A percentile compares a stretch with the other conserved stretches of the same genome.
Evolutionary conservation across 2,888 invertebrate species (phyloP).

Genomic region (Agriopis marginaria): DNA sequence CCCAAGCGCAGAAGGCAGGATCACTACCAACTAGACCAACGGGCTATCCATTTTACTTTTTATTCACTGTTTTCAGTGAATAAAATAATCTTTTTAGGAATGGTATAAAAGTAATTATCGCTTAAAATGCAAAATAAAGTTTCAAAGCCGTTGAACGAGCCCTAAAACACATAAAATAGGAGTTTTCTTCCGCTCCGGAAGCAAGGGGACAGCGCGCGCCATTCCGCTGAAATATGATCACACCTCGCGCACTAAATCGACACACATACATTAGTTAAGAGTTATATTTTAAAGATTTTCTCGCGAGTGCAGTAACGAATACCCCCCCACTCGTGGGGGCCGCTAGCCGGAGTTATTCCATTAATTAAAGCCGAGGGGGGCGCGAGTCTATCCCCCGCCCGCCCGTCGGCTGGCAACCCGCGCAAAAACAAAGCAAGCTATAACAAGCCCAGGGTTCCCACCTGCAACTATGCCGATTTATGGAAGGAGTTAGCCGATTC

Average conservation of each 20-base stretch:
- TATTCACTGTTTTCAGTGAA: no score
- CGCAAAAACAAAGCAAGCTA: slow-evolving; percentile 78
- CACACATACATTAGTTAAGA: slow-evolving; percentile 56
- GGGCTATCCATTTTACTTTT: no score
- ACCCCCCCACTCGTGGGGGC: slow-evolving; percentile 42
- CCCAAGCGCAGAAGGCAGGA: no score
- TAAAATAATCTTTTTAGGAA: no score
- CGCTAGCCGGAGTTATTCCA: slow-evolving; percentile 76
- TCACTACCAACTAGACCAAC: no score
- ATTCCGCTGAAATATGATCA: slow-evolving; percentile 42
- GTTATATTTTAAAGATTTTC: slow-evolving; percentile 67
- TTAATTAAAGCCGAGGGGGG: slow-evolving; percentile 76
- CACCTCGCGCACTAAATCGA: slow-evolving; percentile 51
- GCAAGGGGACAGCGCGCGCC: slow-evolving; percentile 38
- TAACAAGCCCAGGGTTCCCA: slow-evolving; percentile 64
- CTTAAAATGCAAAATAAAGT: neutral
- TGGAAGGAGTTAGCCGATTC: slow-evolving; percentile 54
- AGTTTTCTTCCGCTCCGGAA: slow-evolving; percentile 31
- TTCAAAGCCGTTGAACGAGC: neutral
- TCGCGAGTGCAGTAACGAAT: slow-evolving; percentile 51
- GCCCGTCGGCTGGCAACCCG: slow-evolving; percentile 39
- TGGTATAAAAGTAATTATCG: neutral
- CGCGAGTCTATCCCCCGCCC: slow-evolving; percentile 47
- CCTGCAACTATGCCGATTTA: slow-evolving; percentile 57
- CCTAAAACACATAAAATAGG: slow-evolving; percentile 29